Evolutionary conservation across 2,888 invertebrate genomes (phyloP).

Genomic region (Cheilosia vulpina): DNA sequence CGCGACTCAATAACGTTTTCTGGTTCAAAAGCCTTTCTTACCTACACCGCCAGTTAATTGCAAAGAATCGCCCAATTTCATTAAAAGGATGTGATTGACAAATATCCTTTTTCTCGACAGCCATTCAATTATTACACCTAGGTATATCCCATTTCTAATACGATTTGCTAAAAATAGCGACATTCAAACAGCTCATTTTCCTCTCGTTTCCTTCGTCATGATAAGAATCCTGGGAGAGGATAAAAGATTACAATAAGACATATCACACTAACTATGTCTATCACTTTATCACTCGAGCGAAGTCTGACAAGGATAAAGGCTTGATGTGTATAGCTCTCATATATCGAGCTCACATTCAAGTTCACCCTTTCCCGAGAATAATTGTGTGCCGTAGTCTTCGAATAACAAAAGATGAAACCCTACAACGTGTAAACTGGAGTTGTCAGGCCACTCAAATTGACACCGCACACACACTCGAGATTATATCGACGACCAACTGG

Average conservation of each 20-base stretch:
- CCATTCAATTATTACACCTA: background rate
- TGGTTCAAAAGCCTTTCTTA: too few species aligned
- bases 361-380: slow-evolving; percentile 1
- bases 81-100: background rate
- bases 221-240: slow-evolving; percentile 33
- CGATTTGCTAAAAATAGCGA: background rate
- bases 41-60: background rate
- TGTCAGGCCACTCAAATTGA: slow-evolving; percentile 48
- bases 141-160: background rate
- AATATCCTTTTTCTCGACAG: slow-evolving; percentile 1
- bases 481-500: slow-evolving; percentile 45
- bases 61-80: background rate
- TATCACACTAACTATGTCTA: slow-evolving; percentile 11
- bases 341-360: slow-evolving; percentile 18
- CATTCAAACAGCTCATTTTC: slow-evolving; percentile 41
- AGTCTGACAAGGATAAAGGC: slow-evolving; percentile 46
- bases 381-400: background rate
- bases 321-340: background rate
- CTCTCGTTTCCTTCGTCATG: slow-evolving; percentile 8
- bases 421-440: slow-evolving; percentile 35
- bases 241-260: slow-evolving; percentile 44
- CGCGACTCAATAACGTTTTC: too few species aligned
- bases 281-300: slow-evolving; percentile 25
- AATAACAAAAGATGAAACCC: slow-evolving; percentile 38
- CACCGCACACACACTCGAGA: slow-evolving; percentile 11